phyloP scores from a whole-genome alignment of 1,140 invertebrate species.

The Cyclina sinensis region DNA sequence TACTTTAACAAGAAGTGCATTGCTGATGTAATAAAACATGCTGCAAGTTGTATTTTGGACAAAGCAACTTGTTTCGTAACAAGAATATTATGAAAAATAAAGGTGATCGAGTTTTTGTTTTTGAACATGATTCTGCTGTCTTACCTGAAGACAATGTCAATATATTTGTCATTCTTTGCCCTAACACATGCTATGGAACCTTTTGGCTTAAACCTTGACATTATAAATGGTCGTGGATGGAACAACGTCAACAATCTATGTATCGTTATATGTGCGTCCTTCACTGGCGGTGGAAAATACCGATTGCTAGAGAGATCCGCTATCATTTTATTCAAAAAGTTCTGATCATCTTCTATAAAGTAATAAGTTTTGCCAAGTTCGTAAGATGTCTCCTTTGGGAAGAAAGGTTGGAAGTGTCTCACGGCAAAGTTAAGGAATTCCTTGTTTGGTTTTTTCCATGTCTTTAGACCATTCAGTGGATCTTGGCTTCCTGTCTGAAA shows the following conservation, averaged over 20 bases:
- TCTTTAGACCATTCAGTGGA: slow-evolving; percentile 75
- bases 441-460: slow-evolving; percentile 74
- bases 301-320: slow-evolving; percentile 77
- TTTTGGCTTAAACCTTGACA: slow-evolving; percentile 84
- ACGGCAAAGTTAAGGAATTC: slow-evolving; percentile 78
- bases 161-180: slow-evolving; percentile 82
- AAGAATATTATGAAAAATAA: no score
- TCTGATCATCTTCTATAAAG: slow-evolving; percentile 67
- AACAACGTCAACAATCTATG: slow-evolving; percentile 84
- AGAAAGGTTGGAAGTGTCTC: slow-evolving; percentile 76
- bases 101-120: no score
- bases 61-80: no score
- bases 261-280: slow-evolving; percentile 72
- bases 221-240: slow-evolving; percentile 84
- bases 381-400: slow-evolving; percentile 70
- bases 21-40: no score
- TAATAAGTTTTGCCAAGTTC: slow-evolving; percentile 75
- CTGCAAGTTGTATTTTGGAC: no score
- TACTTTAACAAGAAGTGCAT: no score
- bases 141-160: slow-evolving; percentile 87
- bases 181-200: slow-evolving; percentile 83
- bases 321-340: slow-evolving; percentile 36
- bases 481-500: slow-evolving; percentile 32
- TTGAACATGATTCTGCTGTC: not conserved
- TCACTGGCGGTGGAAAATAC: slow-evolving; percentile 79